A percentile compares a stretch with the other conserved stretches of the same genome.
Evolutionary conservation across 2,888 invertebrate species (phyloP).

Genomic region (Creontiades dilutus): DNA sequence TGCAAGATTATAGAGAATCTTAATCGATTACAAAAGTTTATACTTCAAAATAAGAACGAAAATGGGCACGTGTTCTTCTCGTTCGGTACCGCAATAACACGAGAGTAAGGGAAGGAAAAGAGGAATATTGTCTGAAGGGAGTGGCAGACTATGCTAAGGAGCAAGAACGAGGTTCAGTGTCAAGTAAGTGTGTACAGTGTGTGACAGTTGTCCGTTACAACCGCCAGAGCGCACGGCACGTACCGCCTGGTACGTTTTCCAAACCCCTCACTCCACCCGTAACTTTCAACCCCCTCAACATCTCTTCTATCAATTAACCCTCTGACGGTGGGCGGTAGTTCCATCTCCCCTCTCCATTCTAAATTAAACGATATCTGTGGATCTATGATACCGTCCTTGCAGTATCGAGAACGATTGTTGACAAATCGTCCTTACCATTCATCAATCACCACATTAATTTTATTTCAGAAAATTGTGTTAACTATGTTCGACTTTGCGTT

Average conservation of each 20-base stretch:
- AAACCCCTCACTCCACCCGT: not conserved
- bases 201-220: conserved; percentile 55
- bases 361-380: not conserved
- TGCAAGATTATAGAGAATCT: too few relatives aligned
- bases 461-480: too few relatives aligned
- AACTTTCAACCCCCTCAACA: not conserved
- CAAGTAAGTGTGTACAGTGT: conserved; percentile 27
- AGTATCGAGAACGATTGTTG: too few relatives aligned
- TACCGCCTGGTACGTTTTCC: conserved; percentile 54
- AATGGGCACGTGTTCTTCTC: too few relatives aligned
- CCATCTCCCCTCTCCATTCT: not conserved
- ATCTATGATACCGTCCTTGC: too few relatives aligned
- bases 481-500: too few relatives aligned
- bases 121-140: not conserved
- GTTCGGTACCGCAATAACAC: too few relatives aligned
- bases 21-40: too few relatives aligned
- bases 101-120: too few relatives aligned
- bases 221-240: conserved; percentile 66
- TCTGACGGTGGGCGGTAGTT: not conserved
- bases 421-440: too few relatives aligned
- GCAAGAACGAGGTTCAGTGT: not conserved
- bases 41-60: too few relatives aligned
- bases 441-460: too few relatives aligned
- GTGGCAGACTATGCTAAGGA: not conserved
- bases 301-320: conserved; percentile 45